Conservation (phyloP, 2,113 vertebrate genomes). For the Dissostichus mawsoni region DNA sequence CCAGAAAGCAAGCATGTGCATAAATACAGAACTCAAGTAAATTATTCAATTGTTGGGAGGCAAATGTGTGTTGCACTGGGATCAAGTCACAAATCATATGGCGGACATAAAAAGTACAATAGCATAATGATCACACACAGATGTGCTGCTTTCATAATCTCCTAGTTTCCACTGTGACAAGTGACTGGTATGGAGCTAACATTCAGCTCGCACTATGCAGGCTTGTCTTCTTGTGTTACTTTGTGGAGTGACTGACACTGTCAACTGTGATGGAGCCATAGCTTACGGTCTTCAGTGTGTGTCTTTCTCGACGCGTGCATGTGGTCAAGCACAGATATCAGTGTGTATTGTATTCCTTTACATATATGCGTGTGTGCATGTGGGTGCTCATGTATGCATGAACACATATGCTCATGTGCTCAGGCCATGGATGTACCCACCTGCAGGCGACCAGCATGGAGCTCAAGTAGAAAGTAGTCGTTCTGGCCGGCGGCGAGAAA, state of each 20-base stretch:
- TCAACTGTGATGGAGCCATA: slow-evolving; percentile 50
- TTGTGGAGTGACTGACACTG: slow-evolving; percentile 49
- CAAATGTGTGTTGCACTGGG: neutral
- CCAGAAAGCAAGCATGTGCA: neutral
- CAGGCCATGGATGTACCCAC: slow-evolving; percentile 78
- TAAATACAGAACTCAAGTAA: neutral
- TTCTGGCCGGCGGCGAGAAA: slow-evolving; percentile 89
- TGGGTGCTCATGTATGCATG: slow-evolving; percentile 47
- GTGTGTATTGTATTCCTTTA: slow-evolving; percentile 1
- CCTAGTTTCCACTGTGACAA: slow-evolving; percentile 37
- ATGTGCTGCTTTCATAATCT: slow-evolving; percentile 16
- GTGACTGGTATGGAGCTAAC: slow-evolving; percentile 42
- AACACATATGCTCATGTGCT: slow-evolving; percentile 57
- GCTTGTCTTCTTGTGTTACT: slow-evolving; percentile 65
- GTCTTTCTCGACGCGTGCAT: neutral
- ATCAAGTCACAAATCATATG: neutral
- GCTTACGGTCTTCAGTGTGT: slow-evolving; percentile 40
- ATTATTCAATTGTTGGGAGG: neutral
- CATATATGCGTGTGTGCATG: slow-evolving; percentile 5
- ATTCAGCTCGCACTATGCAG: slow-evolving; percentile 34
- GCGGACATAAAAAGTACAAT: neutral
- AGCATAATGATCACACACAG: neutral
- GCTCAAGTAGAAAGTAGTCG: slow-evolving; percentile 87
- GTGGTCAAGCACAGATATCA: slow-evolving; percentile 19
- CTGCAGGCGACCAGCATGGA: slow-evolving; percentile 85